phyloP scores from a whole-genome alignment of 1,140 invertebrate genomes.

The Goniozus legneri region DNA sequence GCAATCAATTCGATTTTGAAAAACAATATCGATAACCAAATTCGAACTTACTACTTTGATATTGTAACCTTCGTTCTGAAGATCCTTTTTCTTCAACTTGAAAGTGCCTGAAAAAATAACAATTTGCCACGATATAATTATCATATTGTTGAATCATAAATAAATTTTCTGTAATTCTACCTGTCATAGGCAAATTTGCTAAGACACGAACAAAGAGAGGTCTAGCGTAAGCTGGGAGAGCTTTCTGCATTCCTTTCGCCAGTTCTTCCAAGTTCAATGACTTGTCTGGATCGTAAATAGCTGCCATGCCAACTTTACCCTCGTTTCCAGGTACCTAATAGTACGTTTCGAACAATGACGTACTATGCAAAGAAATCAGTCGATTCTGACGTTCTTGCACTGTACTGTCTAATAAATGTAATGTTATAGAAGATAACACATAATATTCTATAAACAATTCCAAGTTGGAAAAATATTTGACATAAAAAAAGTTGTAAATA shows the following conservation, averaged over 20 bases:
- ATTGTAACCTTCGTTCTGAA: slow-evolving; percentile 78
- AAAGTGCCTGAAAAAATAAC: slow-evolving; percentile 67
- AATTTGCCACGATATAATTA: neutral
- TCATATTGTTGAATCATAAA: neutral
- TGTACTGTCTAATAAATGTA: too few species aligned
- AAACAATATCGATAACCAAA: slow-evolving; percentile 1
- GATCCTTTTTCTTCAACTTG: slow-evolving; percentile 83
- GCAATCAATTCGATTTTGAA: neutral
- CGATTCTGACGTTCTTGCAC: too few species aligned
- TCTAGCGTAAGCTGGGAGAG: slow-evolving; percentile 78
- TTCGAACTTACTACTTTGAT: slow-evolving; percentile 41
- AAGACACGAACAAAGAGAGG: slow-evolving; percentile 87
- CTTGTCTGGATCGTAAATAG: slow-evolving; percentile 75
- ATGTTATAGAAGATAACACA: too few species aligned
- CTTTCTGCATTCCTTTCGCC: slow-evolving; percentile 61
- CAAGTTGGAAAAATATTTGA: too few species aligned
- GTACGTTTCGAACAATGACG: too few species aligned
- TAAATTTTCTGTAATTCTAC: slow-evolving; percentile 41
- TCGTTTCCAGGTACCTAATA: slow-evolving; percentile 75
- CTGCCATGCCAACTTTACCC: slow-evolving; percentile 93
- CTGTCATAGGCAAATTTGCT: slow-evolving; percentile 76
- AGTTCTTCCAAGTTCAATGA: slow-evolving; percentile 66
- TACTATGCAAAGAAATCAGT: too few species aligned
- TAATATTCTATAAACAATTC: too few species aligned
- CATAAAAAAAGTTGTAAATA: too few species aligned